Evolutionary conservation across 1,140 invertebrate species (phyloP).

Genomic region (Euwallacea fornicatus): DNA sequence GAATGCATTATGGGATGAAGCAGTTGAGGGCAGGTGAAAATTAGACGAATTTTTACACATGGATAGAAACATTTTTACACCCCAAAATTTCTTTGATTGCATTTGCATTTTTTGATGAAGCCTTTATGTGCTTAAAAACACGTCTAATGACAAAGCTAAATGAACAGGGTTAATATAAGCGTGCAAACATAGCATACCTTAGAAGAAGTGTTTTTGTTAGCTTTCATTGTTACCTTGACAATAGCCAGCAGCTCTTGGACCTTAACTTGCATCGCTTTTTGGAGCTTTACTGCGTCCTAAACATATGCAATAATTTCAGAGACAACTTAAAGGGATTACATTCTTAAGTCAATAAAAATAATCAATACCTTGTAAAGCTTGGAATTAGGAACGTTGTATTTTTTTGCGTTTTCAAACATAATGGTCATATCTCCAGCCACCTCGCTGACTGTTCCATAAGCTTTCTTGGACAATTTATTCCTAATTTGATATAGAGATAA

Average conservation of each 20-base stretch:
- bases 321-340: slow-evolving; percentile 36
- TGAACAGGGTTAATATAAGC: not conserved
- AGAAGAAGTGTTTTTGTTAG: slow-evolving; percentile 52
- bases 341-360: not conserved
- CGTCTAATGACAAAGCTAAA: too few relatives aligned
- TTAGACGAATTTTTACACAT: too few relatives aligned
- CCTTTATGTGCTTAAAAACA: too few relatives aligned
- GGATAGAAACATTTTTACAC: too few relatives aligned
- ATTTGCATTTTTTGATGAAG: too few relatives aligned
- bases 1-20: too few relatives aligned
- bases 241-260: slow-evolving; percentile 81
- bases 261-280: slow-evolving; percentile 82
- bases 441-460: slow-evolving; percentile 85
- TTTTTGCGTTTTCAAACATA: slow-evolving; percentile 98
- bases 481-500: slow-evolving; percentile 92
- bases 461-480: slow-evolving; percentile 83
- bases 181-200: slow-evolving; percentile 57
- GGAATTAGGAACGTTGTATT: slow-evolving; percentile 88
- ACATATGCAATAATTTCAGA: not conserved
- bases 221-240: slow-evolving; percentile 68
- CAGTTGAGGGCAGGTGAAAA: too few relatives aligned
- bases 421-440: slow-evolving; percentile 94
- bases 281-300: slow-evolving; percentile 76
- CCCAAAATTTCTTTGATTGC: too few relatives aligned
- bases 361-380: slow-evolving; percentile 75